Percentiles rank a stretch among this genome's conserved stretches.
These are phyloP conservation scores for Catharus bicknelli DNA, from an alignment of 2,113 vertebrate species.

Conservation along the genomic window DNA sequence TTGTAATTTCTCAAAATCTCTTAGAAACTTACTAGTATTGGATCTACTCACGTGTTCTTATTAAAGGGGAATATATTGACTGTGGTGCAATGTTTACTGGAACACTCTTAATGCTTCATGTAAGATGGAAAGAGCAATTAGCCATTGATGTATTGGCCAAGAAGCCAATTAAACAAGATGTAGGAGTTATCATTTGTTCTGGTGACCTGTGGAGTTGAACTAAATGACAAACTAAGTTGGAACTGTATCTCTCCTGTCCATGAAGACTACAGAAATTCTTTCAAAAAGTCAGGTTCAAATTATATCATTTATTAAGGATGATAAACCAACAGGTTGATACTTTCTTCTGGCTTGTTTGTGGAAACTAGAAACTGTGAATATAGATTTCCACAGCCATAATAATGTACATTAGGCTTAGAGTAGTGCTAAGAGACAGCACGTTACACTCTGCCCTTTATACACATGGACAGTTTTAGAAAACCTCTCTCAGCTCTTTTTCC, in stretches of 20 bases:
- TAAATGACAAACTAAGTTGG: not conserved
- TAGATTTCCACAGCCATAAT: not conserved
- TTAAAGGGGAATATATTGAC: constrained; percentile 6
- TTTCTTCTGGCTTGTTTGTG: not conserved
- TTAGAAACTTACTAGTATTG: not conserved
- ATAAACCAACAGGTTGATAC: not conserved
- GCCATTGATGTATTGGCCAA: not conserved
- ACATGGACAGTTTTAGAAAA: constrained; percentile 61
- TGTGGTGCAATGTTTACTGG: not conserved
- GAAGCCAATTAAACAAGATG: constrained; percentile 1
- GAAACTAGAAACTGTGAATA: not conserved
- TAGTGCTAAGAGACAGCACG: constrained; percentile 35
- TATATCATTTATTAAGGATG: not conserved
- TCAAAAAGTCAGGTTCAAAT: not conserved
- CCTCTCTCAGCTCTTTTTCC: constrained; percentile 56
- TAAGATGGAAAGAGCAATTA: not conserved
- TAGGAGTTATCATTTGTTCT: not conserved
- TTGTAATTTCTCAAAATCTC: not conserved
- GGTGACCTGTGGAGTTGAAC: not conserved
- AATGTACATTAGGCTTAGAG: not conserved
- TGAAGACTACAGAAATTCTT: not conserved
- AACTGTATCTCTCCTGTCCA: not conserved
- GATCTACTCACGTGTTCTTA: not conserved
- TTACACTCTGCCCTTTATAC: constrained; percentile 46
- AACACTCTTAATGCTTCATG: not conserved